Conservation (phyloP, 2,888 invertebrate species). For the Drosophila yooni region DNA sequence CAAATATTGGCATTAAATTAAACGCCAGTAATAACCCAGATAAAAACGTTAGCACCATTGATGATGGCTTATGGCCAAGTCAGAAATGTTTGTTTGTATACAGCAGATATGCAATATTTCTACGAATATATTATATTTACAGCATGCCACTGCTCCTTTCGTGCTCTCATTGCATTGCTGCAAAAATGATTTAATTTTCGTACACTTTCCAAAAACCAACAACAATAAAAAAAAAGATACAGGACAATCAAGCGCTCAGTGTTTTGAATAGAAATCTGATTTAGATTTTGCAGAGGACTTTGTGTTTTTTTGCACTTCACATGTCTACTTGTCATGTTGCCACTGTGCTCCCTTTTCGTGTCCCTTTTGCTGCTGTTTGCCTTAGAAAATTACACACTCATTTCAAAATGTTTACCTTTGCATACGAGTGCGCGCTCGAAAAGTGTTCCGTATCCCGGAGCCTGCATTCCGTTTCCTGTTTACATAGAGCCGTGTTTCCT, state of each 20-base stretch:
- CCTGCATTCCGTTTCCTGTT: conserved; percentile 73
- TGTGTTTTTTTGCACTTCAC: conserved; percentile 41
- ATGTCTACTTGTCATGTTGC: conserved; percentile 39
- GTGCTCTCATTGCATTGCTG: not conserved
- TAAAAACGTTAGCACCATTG: conserved; percentile 9
- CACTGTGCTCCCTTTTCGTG: conserved; percentile 27
- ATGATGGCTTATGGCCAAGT: not conserved
- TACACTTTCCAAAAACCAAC: conserved; percentile 30
- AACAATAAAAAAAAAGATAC: not conserved
- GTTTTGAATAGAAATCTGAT: conserved; percentile 49
- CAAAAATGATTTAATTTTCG: conserved; percentile 27
- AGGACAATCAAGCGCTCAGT: conserved; percentile 3
- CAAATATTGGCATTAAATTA: conserved; percentile 32
- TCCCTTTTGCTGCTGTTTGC: conserved; percentile 54
- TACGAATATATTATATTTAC: not conserved
- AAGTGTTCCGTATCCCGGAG: conserved; percentile 55
- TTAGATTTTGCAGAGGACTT: conserved; percentile 38
- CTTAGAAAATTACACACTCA: conserved; percentile 76
- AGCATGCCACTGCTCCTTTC: not conserved
- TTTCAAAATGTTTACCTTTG: conserved; percentile 74
- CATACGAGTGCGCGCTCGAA: conserved; percentile 48
- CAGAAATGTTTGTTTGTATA: not conserved
- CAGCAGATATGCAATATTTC: no score
- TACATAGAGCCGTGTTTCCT: conserved; percentile 46
- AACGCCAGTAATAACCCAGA: conserved; percentile 39